Evolutionary conservation across 2,113 vertebrate species (phyloP), one percentile per base, ranked within the genome.

Genomic region (Platichthys flesus): DNA sequence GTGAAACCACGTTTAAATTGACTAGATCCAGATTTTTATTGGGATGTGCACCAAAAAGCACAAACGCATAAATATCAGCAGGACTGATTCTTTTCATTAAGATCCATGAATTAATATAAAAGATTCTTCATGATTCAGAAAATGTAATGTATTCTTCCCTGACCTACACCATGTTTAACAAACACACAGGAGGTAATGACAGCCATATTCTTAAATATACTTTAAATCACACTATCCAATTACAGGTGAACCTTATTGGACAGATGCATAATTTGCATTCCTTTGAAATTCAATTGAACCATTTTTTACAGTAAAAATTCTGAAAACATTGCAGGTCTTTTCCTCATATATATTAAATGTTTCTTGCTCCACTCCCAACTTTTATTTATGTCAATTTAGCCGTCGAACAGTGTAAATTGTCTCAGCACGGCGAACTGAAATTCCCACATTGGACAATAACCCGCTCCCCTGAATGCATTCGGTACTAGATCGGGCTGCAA

Each of bases 391-490:
- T 54, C 54, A 71, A 51, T 67, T 45, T 58, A 54, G 60, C 52
- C 58, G 64, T 59, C 49, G 58, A 67, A 40, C 35, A 31, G 26
- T 58, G 40, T 59, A 40, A 76, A 61, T 78, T 73, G 67, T 78
- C 52, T 47, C 35, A 21, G 35, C 40, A 47, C 0, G 10, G 45
- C 58, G 81, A 78, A 76, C 4, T 18, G 42, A 63, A 78, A 55
- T 80, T 79, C 71, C 77, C 51, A 56, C 37, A 51, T 88, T 67
- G 85, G 52, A 85, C 78, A 86, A 76, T 54, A 81, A 85, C 52
- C 24, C 51, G 63, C 9, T 26, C 28, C 20, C 56, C 85, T 67
- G 71, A 51, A 73, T 77, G 40, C 40, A 67, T 61, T 85, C 51
- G 31, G 21, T 57, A 70, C 51, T 60, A 58, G 51, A 75, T 65